These are phyloP conservation scores for Phyllotreta cruciferae DNA, from an alignment of 2,888 invertebrate species.

Conservation along the genomic window DNA sequence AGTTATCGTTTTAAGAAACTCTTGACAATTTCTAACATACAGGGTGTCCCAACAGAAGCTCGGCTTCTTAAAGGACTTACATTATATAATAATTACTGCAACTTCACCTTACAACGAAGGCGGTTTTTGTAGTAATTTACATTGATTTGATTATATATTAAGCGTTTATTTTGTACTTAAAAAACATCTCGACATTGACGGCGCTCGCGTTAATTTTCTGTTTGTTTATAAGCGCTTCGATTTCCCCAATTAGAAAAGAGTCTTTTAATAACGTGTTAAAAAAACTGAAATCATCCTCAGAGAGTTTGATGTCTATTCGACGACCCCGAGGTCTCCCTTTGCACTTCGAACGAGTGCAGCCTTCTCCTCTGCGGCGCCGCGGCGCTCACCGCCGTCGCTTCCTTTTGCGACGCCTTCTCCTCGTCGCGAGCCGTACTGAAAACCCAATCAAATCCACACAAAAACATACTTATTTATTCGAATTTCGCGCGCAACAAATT, in stretches of 20 bases:
- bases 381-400: constrained; percentile 45
- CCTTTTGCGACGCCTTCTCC: constrained; percentile 35
- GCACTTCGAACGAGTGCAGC: constrained; percentile 54
- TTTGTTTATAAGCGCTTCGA: constrained; percentile 16
- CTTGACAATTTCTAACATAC: neutral
- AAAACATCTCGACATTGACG: constrained; percentile 12
- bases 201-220: neutral
- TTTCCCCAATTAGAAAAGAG: constrained; percentile 17
- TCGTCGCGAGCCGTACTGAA: constrained; percentile 39
- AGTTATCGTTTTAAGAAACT: neutral
- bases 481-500: no score
- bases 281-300: neutral
- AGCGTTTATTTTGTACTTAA: neutral
- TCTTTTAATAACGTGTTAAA: constrained; percentile 12
- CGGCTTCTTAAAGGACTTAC: constrained; percentile 34
- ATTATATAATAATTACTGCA: constrained; percentile 36
- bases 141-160: neutral
- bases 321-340: constrained; percentile 42
- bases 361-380: constrained; percentile 51
- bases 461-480: no score
- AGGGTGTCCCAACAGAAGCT: neutral
- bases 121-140: constrained; percentile 9
- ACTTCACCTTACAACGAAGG: constrained; percentile 23
- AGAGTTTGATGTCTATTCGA: constrained; percentile 53
- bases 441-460: neutral